Base-by-base conservation (phyloP, 2,888 invertebrate species). In the Heliconius cydno region DNA sequence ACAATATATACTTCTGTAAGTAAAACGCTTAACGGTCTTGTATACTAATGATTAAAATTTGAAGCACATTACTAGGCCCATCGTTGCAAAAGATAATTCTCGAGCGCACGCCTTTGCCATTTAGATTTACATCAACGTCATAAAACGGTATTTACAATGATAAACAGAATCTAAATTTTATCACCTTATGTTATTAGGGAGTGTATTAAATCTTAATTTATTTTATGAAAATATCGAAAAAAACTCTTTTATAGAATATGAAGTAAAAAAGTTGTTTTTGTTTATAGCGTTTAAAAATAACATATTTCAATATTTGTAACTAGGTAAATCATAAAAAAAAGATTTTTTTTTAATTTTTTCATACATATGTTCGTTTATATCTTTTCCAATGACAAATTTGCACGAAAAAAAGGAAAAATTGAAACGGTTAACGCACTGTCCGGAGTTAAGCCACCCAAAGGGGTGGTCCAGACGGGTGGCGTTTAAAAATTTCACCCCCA, bases 401-500 rank as follows among this genome's bases (percentile, higher is more conserved):
- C 30, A 68, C 74, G 19, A 75, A 79, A 70, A 68, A 68, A 68
- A 70, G 41, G 52, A 30, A 71, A 76, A 81, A 81, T 76, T 70
- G 78, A 68, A 73, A 78, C 80, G 78, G 78, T 80, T 80, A 81
- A 80, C 81, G 78, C 78, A 81, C 84, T 84, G 83, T 77, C 85
- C 85, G 83, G 78, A 82, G 82, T 86, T 81, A 84, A 84, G 70
- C 73, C 79, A 65, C 77, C 70, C 71, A 30, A 34, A 76, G 79
- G 82, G 83, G 83, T 85, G 85, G 86, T 85, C 85, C 88, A 88
- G 89, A 88, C 88, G 88, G 90, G 89, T 86, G 90, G 91, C 91
- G 92, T 93, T 94, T 94, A 94, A 94, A 94, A 94, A 94, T 94
- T 94, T 94, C 92, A 93, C 92, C 90, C 93, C 93, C 92, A 89